Conservation (phyloP, 1,140 invertebrate genomes). For the Dinoponera quadriceps region DNA sequence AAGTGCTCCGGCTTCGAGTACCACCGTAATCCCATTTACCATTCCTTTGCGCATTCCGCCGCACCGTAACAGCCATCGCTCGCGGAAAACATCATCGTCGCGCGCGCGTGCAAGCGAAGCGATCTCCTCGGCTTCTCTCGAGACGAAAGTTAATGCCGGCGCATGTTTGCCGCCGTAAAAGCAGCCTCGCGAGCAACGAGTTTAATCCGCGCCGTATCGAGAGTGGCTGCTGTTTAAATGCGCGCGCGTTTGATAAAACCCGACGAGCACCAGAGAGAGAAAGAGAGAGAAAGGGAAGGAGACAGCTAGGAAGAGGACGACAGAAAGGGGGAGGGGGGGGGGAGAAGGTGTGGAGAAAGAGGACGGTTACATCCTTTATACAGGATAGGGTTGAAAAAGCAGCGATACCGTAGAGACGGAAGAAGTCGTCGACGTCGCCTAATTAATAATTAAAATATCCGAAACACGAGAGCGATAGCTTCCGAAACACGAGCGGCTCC, state of each 20-base stretch:
- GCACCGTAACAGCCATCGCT: slow-evolving; percentile 28
- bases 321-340: background rate
- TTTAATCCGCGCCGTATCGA: slow-evolving; percentile 34
- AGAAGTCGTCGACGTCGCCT: slow-evolving; percentile 16
- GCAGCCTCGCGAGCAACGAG: slow-evolving; percentile 7
- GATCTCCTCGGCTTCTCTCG: slow-evolving; percentile 18
- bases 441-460: slow-evolving; percentile 59
- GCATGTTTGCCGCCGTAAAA: slow-evolving; percentile 38
- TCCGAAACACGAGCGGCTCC: background rate
- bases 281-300: background rate
- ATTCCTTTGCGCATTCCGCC: slow-evolving; percentile 46
- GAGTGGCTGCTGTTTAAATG: slow-evolving; percentile 30
- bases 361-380: background rate
- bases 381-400: background rate
- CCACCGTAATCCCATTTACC: slow-evolving; percentile 30
- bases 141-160: slow-evolving; percentile 37
- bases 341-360: background rate
- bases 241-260: slow-evolving; percentile 33
- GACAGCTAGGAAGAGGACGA: background rate
- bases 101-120: background rate
- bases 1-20: slow-evolving; percentile 30
- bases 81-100: slow-evolving; percentile 27
- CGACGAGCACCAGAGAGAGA: background rate
- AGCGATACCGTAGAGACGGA: background rate
- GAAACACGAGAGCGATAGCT: slow-evolving; percentile 17